Percentiles rank a stretch among this genome's conserved stretches.
phyloP scores from a whole-genome alignment of 2,797 vertebrate genomes.

The Acrossocheilus fasciatus region DNA sequence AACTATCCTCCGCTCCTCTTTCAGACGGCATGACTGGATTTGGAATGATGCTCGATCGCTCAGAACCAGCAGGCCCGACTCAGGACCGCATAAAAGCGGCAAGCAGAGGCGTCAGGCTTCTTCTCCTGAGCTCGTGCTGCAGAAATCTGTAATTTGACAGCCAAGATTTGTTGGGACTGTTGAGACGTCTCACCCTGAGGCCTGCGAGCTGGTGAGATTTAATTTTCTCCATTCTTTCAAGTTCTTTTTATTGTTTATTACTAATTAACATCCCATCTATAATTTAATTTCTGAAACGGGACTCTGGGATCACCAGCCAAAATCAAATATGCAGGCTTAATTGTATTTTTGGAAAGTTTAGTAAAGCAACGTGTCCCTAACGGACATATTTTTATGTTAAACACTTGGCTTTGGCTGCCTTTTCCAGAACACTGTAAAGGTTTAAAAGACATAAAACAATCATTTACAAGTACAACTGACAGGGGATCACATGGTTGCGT shows the following conservation, averaged over 20 bases:
- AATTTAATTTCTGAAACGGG: slow-evolving; percentile 23
- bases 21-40: slow-evolving; percentile 14
- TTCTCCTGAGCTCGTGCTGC: slow-evolving; percentile 12
- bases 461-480: neutral
- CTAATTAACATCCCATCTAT: slow-evolving; percentile 37
- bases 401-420: neutral
- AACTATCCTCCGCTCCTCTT: neutral
- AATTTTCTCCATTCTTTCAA: slow-evolving; percentile 30
- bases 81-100: slow-evolving; percentile 9
- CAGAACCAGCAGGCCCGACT: slow-evolving; percentile 26
- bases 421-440: slow-evolving; percentile 1
- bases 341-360: slow-evolving; percentile 19
- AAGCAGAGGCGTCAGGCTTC: slow-evolving; percentile 9
- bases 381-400: neutral
- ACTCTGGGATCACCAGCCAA: neutral
- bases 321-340: slow-evolving; percentile 28
- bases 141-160: slow-evolving; percentile 42
- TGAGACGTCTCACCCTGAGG: slow-evolving; percentile 25
- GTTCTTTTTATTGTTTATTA: slow-evolving; percentile 42
- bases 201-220: slow-evolving; percentile 23
- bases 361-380: neutral
- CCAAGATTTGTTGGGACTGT: slow-evolving; percentile 36
- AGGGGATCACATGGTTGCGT: slow-evolving; percentile 23
- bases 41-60: slow-evolving; percentile 30
- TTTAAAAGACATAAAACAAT: slow-evolving; percentile 8